Percentiles rank a stretch among this genome's conserved stretches.
Evolutionary conservation across 2,888 invertebrate genomes (phyloP).

Genomic region (Ganaspis brasiliensis): DNA sequence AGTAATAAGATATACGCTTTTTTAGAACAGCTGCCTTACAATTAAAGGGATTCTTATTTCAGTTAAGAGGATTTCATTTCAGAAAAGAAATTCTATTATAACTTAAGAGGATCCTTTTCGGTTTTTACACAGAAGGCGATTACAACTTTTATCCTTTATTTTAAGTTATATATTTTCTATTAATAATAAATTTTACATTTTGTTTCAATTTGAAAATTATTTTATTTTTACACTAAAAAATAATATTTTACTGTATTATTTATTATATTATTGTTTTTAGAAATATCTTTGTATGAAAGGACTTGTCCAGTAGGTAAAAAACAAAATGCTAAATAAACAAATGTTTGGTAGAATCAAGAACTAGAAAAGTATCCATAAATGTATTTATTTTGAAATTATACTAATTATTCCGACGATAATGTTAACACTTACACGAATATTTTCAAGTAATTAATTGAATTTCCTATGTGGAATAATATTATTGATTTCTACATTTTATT

Average conservation of each 20-base stretch:
- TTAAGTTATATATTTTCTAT: neutral
- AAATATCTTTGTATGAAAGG: no score
- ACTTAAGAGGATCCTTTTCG: slow-evolving; percentile 30
- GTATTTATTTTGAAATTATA: neutral
- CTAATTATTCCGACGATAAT: neutral
- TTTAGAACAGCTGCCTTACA: neutral
- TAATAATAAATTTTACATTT: neutral
- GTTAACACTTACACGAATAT: neutral
- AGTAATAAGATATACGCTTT: slow-evolving; percentile 7
- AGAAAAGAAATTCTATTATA: slow-evolving; percentile 34
- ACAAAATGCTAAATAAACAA: no score
- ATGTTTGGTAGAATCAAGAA: neutral
- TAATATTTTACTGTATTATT: no score
- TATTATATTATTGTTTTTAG: no score
- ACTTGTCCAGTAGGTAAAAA: no score
- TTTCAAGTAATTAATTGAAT: slow-evolving; percentile 1
- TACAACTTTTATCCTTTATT: neutral
- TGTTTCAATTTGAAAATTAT: no score
- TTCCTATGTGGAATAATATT: neutral
- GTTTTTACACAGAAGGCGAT: neutral
- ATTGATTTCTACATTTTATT: slow-evolving; percentile 10
- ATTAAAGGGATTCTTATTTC: slow-evolving; percentile 17
- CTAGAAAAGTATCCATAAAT: neutral
- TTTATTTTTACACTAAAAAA: no score
- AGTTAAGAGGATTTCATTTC: slow-evolving; percentile 23